Evolutionary conservation across 2,888 invertebrate species (phyloP), one percentile per base, ranked within the genome.

Genomic region (Chrysomela aeneicollis): DNA sequence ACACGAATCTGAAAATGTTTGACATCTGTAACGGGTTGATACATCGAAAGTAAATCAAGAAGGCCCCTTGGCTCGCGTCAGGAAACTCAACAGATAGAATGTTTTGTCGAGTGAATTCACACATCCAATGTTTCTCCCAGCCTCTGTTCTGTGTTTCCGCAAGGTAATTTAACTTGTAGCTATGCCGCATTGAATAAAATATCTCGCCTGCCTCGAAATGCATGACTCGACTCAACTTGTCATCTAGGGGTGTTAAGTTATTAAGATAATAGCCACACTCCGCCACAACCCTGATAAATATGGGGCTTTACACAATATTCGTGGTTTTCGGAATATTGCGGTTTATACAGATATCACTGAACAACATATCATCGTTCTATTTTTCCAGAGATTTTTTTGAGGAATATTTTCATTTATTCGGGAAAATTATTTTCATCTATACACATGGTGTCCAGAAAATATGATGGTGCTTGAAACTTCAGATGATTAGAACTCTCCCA

Each of bases 161-260:
- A 66, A 64, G 64, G 64, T 68, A 66, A 70, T 70, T 70, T 65
- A 70, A 63, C 68, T 64, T 63, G 61, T 65, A 62, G 61, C 69
- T 53, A 54, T 51, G 61, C 53, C 17, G 63, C 65, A 61, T 64
- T 70, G 62, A 68, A 68, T 64, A 59, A 64, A 59, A 67, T 66
- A 66, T 70, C 66, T 66, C 58, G 62, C 65, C 61, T 61, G 51
- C 55, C 30, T 19, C 18, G 55, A 53, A 62, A 65, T 69, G 65
- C 59, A 67, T 63, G 59, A 60, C 53, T 59, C 51, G 55, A 49
- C 59, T 32, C 32, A 59, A 67, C 64, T 65, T 61, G 42, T 42
- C 42, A 42, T 42, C 42, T 42, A 15, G 42, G 42, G 42, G 42
- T 42, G 42, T 42, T 42, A 42, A 42, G 42, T 42, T 42, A 42